Evolutionary conservation across 2,113 vertebrate genomes (phyloP).

Genomic region (Sylvicapra grimmia): DNA sequence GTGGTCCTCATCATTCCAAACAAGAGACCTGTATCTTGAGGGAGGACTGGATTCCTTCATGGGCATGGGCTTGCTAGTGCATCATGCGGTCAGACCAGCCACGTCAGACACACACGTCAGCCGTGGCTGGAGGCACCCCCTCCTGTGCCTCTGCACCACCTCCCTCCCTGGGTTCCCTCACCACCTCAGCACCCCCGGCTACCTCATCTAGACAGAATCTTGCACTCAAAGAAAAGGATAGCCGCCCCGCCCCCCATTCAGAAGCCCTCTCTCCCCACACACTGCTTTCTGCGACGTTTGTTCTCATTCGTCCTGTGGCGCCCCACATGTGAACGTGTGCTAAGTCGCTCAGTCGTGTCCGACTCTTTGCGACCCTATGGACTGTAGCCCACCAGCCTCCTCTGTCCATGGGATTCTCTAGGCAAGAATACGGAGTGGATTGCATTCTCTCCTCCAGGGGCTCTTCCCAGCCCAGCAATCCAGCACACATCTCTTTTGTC

Average conservation of each 20-base stretch:
- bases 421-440: background rate
- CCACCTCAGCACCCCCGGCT: background rate
- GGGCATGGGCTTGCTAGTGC: background rate
- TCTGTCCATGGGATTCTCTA: background rate
- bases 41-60: background rate
- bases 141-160: background rate
- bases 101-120: background rate
- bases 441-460: background rate
- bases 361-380: background rate
- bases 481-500: background rate
- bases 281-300: background rate
- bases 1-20: background rate
- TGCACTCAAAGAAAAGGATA: background rate
- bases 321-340: rapidly evolving
- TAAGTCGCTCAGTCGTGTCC: rapidly evolving
- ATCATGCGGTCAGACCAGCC: background rate
- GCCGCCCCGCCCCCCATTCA: background rate
- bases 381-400: background rate
- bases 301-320: background rate
- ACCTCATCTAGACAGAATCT: background rate
- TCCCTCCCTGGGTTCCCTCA: no score
- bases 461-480: background rate
- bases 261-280: background rate
- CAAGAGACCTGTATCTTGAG: background rate
- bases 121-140: rapidly evolving